These are phyloP conservation scores for Loxodonta africana DNA, from an alignment of 2,113 vertebrate genomes.

Conservation along the genomic window DNA sequence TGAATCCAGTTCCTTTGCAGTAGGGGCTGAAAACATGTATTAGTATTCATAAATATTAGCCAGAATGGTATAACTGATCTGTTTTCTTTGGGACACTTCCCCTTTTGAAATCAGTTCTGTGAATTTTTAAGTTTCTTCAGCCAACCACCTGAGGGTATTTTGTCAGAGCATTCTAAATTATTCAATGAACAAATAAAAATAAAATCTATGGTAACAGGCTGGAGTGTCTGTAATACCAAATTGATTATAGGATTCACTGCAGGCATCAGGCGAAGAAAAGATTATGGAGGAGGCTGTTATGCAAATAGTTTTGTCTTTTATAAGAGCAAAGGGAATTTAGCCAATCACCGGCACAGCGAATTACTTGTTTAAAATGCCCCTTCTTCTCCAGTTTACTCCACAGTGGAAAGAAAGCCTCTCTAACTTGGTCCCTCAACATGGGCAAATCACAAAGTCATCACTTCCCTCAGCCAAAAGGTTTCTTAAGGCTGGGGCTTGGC, in stretches of 20 bases:
- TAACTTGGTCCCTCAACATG: neutral
- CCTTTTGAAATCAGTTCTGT: conserved; percentile 61
- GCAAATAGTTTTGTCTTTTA: conserved; percentile 62
- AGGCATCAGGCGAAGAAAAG: conserved; percentile 58
- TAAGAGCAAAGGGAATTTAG: conserved; percentile 61
- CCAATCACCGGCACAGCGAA: conserved; percentile 65
- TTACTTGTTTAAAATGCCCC: conserved; percentile 4
- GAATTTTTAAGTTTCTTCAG: conserved; percentile 40
- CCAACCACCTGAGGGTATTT: conserved; percentile 56
- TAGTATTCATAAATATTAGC: conserved; percentile 21
- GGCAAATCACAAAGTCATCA: conserved; percentile 6
- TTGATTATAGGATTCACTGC: conserved; percentile 66
- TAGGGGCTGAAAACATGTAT: neutral
- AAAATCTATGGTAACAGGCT: conserved; percentile 73
- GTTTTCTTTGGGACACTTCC: neutral
- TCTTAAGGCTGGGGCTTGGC: conserved; percentile 50
- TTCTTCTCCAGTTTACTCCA: conserved; percentile 52
- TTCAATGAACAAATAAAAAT: conserved; percentile 80
- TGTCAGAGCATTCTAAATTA: conserved; percentile 72
- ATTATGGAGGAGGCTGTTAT: conserved; percentile 4
- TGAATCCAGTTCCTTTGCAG: neutral
- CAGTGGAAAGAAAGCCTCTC: conserved; percentile 56
- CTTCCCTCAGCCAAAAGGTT: conserved; percentile 67
- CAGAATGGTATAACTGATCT: neutral
- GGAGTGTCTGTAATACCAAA: conserved; percentile 66